phyloP scores from a whole-genome alignment of 2,113 vertebrate genomes.

The Dicrurus megarhynchus region DNA sequence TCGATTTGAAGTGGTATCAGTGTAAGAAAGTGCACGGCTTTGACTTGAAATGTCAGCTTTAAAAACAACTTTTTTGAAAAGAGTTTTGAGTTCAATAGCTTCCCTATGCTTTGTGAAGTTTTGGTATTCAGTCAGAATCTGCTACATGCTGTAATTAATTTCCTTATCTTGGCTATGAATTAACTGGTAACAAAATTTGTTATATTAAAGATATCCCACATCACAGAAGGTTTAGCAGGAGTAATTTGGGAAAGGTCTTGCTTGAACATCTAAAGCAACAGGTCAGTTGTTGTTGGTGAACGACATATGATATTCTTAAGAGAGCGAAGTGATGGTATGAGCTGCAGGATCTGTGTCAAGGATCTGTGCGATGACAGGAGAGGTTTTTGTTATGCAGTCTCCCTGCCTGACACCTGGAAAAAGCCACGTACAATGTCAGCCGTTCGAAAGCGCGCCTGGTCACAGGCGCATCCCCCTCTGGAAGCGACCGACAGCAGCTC shows the following conservation, averaged over 20 bases:
- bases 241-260: neutral
- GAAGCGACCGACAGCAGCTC: accelerated
- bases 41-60: neutral
- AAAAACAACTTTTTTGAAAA: neutral
- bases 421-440: accelerated
- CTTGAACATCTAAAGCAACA: neutral
- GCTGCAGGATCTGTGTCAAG: neutral
- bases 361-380: neutral
- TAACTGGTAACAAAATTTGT: neutral
- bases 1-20: accelerated
- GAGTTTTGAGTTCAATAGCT: neutral
- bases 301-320: accelerated
- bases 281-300: accelerated
- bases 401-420: neutral
- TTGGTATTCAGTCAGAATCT: accelerated
- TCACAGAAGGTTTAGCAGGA: neutral
- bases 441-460: accelerated
- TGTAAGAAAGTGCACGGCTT: neutral
- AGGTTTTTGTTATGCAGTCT: accelerated
- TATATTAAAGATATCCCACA: neutral
- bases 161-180: neutral
- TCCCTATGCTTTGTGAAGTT: neutral
- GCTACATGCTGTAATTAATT: neutral
- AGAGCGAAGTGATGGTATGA: accelerated
- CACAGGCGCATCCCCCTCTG: accelerated